Percentiles rank a stretch among this genome's conserved stretches.
Conservation (phyloP, 2,888 invertebrate genomes). For the Buathra laborator region DNA sequence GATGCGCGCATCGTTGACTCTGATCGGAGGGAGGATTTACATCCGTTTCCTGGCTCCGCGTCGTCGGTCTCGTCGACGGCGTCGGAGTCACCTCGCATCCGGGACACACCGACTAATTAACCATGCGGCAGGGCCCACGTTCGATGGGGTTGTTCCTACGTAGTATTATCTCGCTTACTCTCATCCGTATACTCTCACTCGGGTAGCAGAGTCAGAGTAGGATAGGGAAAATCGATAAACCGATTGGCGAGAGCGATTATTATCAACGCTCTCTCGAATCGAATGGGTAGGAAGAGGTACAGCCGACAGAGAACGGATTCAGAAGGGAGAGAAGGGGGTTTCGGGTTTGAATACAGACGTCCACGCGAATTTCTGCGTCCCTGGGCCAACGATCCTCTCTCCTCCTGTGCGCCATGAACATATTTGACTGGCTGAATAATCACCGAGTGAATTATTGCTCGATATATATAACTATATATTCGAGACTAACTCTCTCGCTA, state of each 20-base stretch:
- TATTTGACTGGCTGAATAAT: constrained; percentile 69
- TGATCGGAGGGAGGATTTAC: constrained; percentile 65
- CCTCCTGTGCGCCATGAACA: constrained; percentile 60
- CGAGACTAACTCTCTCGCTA: constrained; percentile 29
- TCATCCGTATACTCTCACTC: background rate
- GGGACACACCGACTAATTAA: constrained; percentile 74
- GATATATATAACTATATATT: constrained; percentile 38
- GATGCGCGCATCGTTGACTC: constrained; percentile 59
- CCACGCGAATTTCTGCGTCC: constrained; percentile 61
- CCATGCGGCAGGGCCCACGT: constrained; percentile 68
- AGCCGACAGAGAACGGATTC: constrained; percentile 1
- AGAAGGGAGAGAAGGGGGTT: constrained; percentile 15
- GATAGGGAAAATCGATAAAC: constrained; percentile 63
- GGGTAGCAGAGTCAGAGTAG: constrained; percentile 9
- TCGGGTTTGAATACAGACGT: constrained; percentile 51
- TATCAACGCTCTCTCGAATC: constrained; percentile 63
- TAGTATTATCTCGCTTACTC: constrained; percentile 36
- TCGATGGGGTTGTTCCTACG: constrained; percentile 54
- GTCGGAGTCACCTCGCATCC: constrained; percentile 67
- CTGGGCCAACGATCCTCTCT: constrained; percentile 60
- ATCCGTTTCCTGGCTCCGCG: constrained; percentile 69
- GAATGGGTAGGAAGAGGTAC: constrained; percentile 9
- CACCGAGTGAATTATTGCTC: constrained; percentile 63
- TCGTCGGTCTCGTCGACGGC: constrained; percentile 52
- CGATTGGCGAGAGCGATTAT: constrained; percentile 69